phyloP scores from a whole-genome alignment of 2,113 vertebrate genomes.

The Pseudolaguvia tuberculata region DNA sequence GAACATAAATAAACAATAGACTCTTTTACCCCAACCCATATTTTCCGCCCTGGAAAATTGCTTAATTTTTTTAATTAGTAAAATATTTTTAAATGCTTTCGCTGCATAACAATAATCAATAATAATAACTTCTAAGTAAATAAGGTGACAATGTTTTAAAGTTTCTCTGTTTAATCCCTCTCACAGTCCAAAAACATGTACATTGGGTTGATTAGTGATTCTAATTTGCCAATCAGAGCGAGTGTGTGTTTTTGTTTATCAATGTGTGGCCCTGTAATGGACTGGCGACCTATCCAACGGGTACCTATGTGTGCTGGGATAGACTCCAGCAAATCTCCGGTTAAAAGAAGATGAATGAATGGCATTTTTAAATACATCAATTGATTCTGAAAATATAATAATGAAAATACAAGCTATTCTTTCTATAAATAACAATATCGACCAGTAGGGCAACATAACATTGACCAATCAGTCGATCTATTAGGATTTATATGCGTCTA shows the following conservation, averaged over 20 bases:
- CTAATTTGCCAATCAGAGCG: no score
- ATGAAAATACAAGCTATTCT: neutral
- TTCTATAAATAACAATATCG: conserved; percentile 57
- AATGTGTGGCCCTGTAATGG: no score
- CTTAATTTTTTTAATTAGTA: neutral
- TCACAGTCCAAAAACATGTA: no score
- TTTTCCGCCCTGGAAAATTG: neutral
- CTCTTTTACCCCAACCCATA: neutral
- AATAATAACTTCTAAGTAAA: no score
- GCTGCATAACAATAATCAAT: neutral
- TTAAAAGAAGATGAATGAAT: no score
- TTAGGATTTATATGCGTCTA: conserved; percentile 16
- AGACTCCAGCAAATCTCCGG: no score
- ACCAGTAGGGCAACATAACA: conserved; percentile 62
- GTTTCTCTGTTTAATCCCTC: no score
- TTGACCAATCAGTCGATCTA: conserved; percentile 32
- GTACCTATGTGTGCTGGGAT: no score
- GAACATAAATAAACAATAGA: neutral
- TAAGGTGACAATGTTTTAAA: no score
- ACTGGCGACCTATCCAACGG: no score
- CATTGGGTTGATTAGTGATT: no score
- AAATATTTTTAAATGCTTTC: neutral
- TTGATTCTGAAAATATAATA: neutral
- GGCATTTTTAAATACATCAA: neutral
- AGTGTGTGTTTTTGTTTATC: no score